A percentile compares a stretch with the other conserved stretches of the same genome.
phyloP scores from a whole-genome alignment of 1,140 invertebrate genomes.

The Drosophila bipectinata region DNA sequence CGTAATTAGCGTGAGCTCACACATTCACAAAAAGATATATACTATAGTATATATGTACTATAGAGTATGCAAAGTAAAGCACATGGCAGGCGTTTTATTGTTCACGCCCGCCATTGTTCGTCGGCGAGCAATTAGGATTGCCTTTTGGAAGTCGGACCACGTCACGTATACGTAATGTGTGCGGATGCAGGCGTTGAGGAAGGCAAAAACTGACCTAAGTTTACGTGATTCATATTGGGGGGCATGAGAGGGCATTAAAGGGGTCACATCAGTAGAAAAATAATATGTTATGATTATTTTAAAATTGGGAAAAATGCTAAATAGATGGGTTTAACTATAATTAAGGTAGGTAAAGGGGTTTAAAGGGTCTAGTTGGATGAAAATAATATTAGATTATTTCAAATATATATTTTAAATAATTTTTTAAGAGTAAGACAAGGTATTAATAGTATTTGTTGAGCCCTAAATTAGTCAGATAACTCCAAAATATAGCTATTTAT shows the following conservation, averaged over 20 bases:
- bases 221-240: neutral
- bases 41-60: neutral
- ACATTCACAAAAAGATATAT: slow-evolving; percentile 2
- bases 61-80: slow-evolving; percentile 5
- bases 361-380: too few relatives aligned
- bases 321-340: too few relatives aligned
- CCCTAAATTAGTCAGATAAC: too few relatives aligned
- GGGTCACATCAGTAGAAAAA: neutral
- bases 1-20: slow-evolving; percentile 46
- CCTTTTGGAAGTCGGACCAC: slow-evolving; percentile 39
- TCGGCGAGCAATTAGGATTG: slow-evolving; percentile 43
- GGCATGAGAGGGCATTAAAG: too few relatives aligned
- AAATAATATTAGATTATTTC: too few relatives aligned
- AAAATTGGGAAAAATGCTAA: neutral
- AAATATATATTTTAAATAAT: too few relatives aligned
- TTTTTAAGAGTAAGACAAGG: too few relatives aligned
- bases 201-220: slow-evolving; percentile 1
- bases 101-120: slow-evolving; percentile 40
- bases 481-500: too few relatives aligned
- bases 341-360: too few relatives aligned
- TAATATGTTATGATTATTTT: neutral
- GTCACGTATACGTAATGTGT: slow-evolving; percentile 70
- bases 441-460: too few relatives aligned
- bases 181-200: neutral
- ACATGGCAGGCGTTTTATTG: slow-evolving; percentile 39